These are phyloP conservation scores for Brachyistius frenatus DNA, from an alignment of 2,113 vertebrate genomes.

Conservation along the genomic window DNA sequence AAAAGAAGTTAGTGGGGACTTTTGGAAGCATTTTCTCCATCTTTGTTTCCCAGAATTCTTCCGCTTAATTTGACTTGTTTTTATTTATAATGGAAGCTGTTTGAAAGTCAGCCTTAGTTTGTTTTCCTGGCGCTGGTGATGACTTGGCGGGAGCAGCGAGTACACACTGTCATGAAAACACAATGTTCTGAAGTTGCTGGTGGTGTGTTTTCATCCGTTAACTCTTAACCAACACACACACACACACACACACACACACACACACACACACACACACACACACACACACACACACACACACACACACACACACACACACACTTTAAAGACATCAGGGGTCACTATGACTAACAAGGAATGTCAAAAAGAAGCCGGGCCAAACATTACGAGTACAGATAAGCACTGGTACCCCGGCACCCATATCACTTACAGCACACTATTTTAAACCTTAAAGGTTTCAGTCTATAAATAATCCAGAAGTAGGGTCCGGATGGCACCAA, in stretches of 20 bases:
- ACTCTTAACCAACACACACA: not conserved
- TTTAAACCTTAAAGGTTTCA: conserved; percentile 16
- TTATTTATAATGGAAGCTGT: not conserved
- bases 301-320: too few relatives aligned
- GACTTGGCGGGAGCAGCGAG: not conserved
- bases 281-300: too few relatives aligned
- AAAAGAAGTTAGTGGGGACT: not conserved
- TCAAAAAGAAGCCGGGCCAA: not conserved
- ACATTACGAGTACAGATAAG: conserved; percentile 5
- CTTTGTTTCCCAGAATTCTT: conserved; percentile 11
- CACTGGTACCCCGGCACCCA: not conserved
- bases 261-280: too few relatives aligned
- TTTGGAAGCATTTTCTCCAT: conserved; percentile 27
- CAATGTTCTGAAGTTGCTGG: conserved; percentile 42
- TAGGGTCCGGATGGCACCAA: not conserved
- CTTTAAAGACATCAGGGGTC: not conserved
- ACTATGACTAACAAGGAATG: not conserved
- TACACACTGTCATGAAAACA: conserved; percentile 16
- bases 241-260: too few relatives aligned
- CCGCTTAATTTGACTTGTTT: conserved; percentile 1
- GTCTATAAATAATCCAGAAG: conserved; percentile 67
- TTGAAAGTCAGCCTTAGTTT: not conserved
- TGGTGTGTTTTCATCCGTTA: not conserved
- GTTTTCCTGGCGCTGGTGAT: not conserved
- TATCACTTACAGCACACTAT: conserved; percentile 63